These are phyloP conservation scores for Sphecodes monilicornis DNA, from an alignment of 2,888 invertebrate species.

Conservation along the genomic window DNA sequence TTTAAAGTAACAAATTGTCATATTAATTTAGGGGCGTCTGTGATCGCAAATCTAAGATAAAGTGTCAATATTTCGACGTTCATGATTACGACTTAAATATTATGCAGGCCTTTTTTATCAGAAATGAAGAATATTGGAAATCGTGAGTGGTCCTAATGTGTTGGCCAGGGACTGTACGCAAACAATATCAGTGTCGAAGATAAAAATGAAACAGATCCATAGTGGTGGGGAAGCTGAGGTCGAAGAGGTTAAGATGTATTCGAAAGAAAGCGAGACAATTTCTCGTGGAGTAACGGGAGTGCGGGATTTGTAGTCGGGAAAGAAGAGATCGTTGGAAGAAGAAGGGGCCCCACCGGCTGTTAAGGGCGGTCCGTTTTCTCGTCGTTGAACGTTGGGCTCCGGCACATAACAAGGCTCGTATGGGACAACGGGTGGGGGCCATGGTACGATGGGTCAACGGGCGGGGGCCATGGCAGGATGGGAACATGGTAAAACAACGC, in stretches of 20 bases:
- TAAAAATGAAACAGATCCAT: not conserved
- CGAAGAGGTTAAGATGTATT: not conserved
- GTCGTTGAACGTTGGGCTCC: constrained; percentile 28
- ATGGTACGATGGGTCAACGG: constrained; percentile 25
- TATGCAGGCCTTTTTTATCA: too few relatives aligned
- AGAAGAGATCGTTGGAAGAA: constrained; percentile 32
- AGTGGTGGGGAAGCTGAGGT: not conserved
- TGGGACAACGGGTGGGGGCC: constrained; percentile 18
- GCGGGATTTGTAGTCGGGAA: constrained; percentile 31
- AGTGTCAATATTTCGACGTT: too few relatives aligned
- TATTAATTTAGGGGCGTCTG: too few relatives aligned
- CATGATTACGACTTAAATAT: too few relatives aligned
- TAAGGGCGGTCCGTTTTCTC: constrained; percentile 49
- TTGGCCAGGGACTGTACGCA: too few relatives aligned
- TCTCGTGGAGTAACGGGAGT: constrained; percentile 15
- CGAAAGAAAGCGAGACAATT: constrained; percentile 30
- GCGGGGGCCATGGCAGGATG: constrained; percentile 18
- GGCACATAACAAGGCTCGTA: constrained; percentile 41
- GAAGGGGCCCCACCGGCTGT: constrained; percentile 28
- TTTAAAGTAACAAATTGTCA: too few relatives aligned
- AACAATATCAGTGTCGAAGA: not conserved
- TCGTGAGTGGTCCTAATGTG: too few relatives aligned
- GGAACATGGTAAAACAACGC: constrained; percentile 71
- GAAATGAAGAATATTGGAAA: too few relatives aligned
- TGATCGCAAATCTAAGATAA: too few relatives aligned